Base-by-base conservation (phyloP, 2,113 vertebrate genomes). In the Microtus montanus region DNA sequence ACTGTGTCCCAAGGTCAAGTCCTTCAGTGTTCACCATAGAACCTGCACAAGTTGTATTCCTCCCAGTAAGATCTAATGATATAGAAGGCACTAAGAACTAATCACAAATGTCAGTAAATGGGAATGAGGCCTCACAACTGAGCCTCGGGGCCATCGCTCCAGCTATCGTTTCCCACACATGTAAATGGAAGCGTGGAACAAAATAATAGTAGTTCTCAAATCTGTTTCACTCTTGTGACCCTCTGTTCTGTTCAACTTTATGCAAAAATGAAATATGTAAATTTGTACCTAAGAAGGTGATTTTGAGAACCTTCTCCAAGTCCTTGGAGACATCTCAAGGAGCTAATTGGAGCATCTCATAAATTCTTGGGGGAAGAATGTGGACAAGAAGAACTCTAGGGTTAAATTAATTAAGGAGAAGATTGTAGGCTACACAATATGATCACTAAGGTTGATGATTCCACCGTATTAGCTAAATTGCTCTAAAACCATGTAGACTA, bases 331-430 rank as follows among this genome's bases (percentile, higher is more conserved):
- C 13, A 8, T 38, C 61, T 90, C 5, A 47, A 84, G 44, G 47
- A 92, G 9, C 24, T 38, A 24, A 49, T 64, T 93, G 78, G 30
- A 95, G 58, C 2, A 49, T 79, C 71, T 52, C 77, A 64, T 61
- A 89, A 86, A 66, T 38, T 7, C 33, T 30, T 71, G 35, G 3
- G 41, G 52, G 78, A 38, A 61, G 8, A 22, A 47, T 44, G 41
- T 71, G n/a, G 35, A 84, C 19, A 92, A 87, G 17, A 79, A 89
- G 20, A 89, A 85, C 41, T 88, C 58, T 80, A 54, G 87, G 33
- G 84, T 87, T 71, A 75, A 95, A 70, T 85, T 83, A 92, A 95
- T 58, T 90, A 89, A 52, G 15, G 12, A 89, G 44, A 95, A 91
- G 85, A 73, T 44, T 91, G 33, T 80, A 38, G 6, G 38, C 19